phyloP scores from a whole-genome alignment of 2,797 vertebrate genomes.

The Rhinophrynus dorsalis region DNA sequence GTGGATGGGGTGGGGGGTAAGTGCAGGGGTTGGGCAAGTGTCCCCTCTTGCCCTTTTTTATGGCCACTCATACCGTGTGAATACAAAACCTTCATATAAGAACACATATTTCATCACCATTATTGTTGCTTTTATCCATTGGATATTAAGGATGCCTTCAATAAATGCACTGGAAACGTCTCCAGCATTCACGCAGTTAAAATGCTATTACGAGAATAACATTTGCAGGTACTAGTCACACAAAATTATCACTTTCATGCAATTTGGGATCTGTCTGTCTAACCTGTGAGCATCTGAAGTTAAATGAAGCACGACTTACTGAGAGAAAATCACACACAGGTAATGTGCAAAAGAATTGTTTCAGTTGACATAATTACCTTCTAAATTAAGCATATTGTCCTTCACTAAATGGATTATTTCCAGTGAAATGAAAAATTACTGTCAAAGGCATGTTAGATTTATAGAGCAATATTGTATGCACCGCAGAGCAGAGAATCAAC shows the following conservation, averaged over 20 bases:
- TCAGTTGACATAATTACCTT: slow-evolving; percentile 42
- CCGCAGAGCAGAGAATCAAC: slow-evolving; percentile 32
- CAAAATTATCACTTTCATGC: slow-evolving; percentile 16
- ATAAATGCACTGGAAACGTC: too few relatives aligned
- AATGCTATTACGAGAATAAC: too few relatives aligned
- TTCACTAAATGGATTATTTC: slow-evolving; percentile 46
- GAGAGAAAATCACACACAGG: slow-evolving; percentile 34
- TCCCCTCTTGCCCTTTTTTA: too few relatives aligned
- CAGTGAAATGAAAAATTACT: slow-evolving; percentile 43
- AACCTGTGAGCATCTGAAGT: slow-evolving; percentile 32
- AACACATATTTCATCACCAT: too few relatives aligned
- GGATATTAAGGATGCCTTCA: too few relatives aligned
- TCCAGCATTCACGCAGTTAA: too few relatives aligned
- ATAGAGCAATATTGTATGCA: slow-evolving; percentile 32
- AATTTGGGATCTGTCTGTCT: slow-evolving; percentile 4
- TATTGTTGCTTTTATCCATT: too few relatives aligned
- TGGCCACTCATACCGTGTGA: too few relatives aligned
- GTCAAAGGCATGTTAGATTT: slow-evolving; percentile 33
- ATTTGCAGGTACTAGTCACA: too few relatives aligned
- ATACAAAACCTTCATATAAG: too few relatives aligned
- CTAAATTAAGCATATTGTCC: slow-evolving; percentile 46
- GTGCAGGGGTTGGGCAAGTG: too few relatives aligned
- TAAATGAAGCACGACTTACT: slow-evolving; percentile 30
- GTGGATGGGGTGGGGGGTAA: too few relatives aligned
- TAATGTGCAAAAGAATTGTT: slow-evolving; percentile 41